Percentiles rank a stretch among this genome's conserved stretches.
Evolutionary conservation across 2,888 invertebrate species (phyloP).

Genomic region (Eupsilia transversa): DNA sequence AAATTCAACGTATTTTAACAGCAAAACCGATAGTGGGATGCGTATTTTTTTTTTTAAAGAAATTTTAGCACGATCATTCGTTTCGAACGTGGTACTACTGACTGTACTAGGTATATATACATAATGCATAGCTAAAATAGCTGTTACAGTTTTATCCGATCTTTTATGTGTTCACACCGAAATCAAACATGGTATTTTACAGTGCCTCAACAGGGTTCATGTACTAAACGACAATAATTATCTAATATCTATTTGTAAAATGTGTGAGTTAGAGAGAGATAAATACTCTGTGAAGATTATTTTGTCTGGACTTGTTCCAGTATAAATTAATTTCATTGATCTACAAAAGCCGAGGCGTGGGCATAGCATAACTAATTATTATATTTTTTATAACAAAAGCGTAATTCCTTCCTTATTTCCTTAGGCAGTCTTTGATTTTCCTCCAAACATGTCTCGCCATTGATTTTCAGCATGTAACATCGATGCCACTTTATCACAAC

Average conservation of each 20-base stretch:
- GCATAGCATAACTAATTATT: neutral
- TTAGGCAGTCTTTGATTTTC: constrained; percentile 1
- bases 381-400: neutral
- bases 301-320: neutral
- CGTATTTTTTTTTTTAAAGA: constrained; percentile 3
- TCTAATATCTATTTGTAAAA: neutral
- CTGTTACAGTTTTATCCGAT: neutral
- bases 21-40: constrained; percentile 7
- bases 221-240: neutral
- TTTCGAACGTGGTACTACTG: constrained; percentile 18
- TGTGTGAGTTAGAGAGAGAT: neutral
- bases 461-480: constrained; percentile 16
- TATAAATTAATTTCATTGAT: neutral
- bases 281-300: neutral
- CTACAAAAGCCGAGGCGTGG: no score
- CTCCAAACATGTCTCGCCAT: constrained; percentile 2
- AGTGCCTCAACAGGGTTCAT: neutral
- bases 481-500: constrained; percentile 38
- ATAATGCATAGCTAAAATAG: neutral
- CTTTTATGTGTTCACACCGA: neutral
- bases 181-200: neutral
- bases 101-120: constrained; percentile 35
- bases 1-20: constrained; percentile 41
- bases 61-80: constrained; percentile 34
- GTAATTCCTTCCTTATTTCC: neutral